phyloP scores from a whole-genome alignment of 2,797 vertebrate species.

The Epinephelus malabaricus region DNA sequence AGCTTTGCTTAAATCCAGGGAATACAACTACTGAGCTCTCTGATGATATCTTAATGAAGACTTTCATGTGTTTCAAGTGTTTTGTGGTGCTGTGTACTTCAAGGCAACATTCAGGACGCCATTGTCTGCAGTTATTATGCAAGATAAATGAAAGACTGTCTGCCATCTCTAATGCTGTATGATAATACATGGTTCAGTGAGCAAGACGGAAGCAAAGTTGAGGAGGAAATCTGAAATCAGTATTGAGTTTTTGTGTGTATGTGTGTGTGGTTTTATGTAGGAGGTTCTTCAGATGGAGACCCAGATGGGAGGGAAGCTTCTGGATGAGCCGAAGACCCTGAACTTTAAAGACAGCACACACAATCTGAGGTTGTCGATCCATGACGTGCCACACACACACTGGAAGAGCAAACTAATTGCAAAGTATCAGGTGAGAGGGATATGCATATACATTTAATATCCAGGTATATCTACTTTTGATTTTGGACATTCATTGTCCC shows the following conservation, averaged over 20 bases:
- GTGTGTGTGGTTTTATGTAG: constrained; percentile 76
- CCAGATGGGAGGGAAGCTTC: constrained; percentile 96
- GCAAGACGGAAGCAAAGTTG: constrained; percentile 21
- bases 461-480: no score
- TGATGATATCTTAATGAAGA: constrained; percentile 37
- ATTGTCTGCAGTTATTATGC: constrained; percentile 38
- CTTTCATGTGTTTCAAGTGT: constrained; percentile 30
- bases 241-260: constrained; percentile 8
- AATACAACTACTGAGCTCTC: constrained; percentile 34
- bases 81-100: constrained; percentile 19
- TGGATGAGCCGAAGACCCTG: constrained; percentile 97
- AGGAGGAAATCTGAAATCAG: constrained; percentile 20
- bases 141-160: constrained; percentile 40
- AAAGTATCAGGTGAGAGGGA: constrained; percentile 89
- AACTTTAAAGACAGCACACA: constrained; percentile 98
- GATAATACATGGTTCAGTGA: constrained; percentile 27
- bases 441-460: background rate
- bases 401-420: constrained; percentile 98
- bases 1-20: constrained; percentile 44
- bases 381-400: constrained; percentile 93
- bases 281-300: constrained; percentile 97
- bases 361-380: constrained; percentile 96
- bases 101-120: constrained; percentile 16
- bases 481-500: no score
- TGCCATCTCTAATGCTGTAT: constrained; percentile 8